phyloP scores from a whole-genome alignment of 2,113 vertebrate species.

The Stigmatopora nigra region DNA sequence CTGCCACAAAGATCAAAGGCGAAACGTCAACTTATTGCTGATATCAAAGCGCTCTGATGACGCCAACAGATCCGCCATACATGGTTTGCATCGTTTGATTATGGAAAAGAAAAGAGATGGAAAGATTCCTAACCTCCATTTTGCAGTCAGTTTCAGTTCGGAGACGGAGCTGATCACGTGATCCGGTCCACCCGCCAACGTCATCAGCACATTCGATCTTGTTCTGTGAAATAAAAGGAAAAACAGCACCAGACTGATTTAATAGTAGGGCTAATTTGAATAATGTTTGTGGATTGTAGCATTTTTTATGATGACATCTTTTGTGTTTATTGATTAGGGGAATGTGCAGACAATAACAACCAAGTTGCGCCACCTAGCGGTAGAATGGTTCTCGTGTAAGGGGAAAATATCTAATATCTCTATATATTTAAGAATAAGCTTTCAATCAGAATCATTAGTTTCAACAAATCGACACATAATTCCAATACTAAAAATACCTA shows the following conservation, averaged over 20 bases:
- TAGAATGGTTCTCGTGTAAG: background rate
- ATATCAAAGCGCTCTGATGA: background rate
- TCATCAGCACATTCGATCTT: background rate
- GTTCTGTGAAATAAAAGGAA: background rate
- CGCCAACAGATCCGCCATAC: background rate
- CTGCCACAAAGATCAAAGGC: background rate
- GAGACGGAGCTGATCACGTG: background rate
- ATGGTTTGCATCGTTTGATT: background rate
- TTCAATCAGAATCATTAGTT: too few species aligned
- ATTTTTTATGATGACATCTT: background rate
- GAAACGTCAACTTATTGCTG: background rate
- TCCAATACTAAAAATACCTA: too few species aligned
- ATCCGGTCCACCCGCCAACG: background rate
- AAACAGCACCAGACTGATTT: background rate
- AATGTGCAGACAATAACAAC: background rate
- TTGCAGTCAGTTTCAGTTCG: background rate
- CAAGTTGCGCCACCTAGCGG: constrained; percentile 44
- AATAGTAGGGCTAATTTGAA: background rate
- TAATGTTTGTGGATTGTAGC: background rate
- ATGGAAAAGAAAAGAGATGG: background rate
- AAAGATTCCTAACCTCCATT: constrained; percentile 1
- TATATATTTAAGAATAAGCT: background rate
- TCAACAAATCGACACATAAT: too few species aligned
- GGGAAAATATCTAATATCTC: too few species aligned
- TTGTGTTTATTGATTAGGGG: background rate